Evolutionary conservation across 37 sponge, comb jelly and placozoan species (phyloP).

Genomic region (Aphrocallistes beatrix): DNA sequence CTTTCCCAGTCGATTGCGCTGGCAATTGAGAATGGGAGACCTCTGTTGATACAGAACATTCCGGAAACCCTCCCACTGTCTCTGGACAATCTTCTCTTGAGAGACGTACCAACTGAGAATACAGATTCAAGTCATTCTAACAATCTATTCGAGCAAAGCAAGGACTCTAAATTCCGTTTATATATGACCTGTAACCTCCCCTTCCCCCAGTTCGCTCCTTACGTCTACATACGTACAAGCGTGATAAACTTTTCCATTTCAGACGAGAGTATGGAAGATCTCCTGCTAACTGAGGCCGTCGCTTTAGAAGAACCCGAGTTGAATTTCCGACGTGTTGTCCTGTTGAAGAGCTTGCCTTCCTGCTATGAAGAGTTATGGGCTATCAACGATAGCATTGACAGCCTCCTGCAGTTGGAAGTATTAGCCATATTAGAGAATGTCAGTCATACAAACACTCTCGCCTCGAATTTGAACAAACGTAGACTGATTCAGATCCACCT

Average conservation of each 20-base stretch:
- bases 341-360: neutral
- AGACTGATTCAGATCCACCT: neutral
- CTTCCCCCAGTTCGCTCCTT: neutral
- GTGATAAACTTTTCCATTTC: neutral
- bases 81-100: neutral
- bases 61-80: neutral
- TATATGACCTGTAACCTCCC: conserved; percentile 9
- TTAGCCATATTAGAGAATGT: neutral
- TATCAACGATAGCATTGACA: neutral
- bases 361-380: neutral
- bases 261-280: neutral
- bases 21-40: neutral
- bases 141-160: neutral
- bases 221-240: neutral
- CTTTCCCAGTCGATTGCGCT: neutral
- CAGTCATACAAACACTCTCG: neutral
- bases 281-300: neutral
- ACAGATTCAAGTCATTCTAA: neutral
- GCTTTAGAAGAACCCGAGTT: neutral
- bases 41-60: conserved; percentile 2
- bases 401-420: neutral
- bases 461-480: neutral
- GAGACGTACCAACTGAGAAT: neutral
- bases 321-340: neutral
- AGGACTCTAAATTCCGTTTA: neutral